Evolutionary conservation across 2,888 invertebrate species (phyloP).

Genomic region (Nemotelus pantherinus): DNA sequence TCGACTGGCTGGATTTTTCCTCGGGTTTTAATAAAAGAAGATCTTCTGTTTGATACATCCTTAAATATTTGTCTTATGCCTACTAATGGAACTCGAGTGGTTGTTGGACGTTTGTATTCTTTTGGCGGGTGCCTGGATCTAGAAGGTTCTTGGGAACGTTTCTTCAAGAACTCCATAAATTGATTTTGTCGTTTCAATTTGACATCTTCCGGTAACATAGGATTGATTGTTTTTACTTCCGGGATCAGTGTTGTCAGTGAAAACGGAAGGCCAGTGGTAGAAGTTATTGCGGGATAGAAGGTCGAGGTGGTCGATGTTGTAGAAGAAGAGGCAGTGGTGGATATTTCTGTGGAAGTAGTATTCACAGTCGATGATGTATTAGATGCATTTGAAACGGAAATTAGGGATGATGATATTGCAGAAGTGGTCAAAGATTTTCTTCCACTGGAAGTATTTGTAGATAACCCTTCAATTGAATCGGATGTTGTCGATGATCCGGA

Average conservation of each 20-base stretch:
- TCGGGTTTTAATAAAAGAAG: neutral
- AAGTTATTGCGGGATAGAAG: neutral
- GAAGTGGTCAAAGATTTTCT: neutral
- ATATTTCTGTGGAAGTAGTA: neutral
- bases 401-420: neutral
- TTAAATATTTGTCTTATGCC: conserved; percentile 5
- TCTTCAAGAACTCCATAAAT: conserved; percentile 28
- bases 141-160: neutral
- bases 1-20: neutral
- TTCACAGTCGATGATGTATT: neutral
- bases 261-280: neutral
- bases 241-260: neutral
- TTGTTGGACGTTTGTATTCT: neutral
- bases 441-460: neutral
- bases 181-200: conserved; percentile 34
- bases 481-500: neutral
- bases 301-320: neutral
- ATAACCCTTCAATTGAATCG: neutral
- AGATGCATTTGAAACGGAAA: neutral
- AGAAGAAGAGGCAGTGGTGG: neutral
- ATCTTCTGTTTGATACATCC: conserved; percentile 1
- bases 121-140: neutral
- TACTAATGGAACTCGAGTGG: neutral
- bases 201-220: conserved; percentile 2
- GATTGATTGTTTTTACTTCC: neutral